phyloP scores from a whole-genome alignment of 2,888 invertebrate species.

The Tetragonula carbonaria region DNA sequence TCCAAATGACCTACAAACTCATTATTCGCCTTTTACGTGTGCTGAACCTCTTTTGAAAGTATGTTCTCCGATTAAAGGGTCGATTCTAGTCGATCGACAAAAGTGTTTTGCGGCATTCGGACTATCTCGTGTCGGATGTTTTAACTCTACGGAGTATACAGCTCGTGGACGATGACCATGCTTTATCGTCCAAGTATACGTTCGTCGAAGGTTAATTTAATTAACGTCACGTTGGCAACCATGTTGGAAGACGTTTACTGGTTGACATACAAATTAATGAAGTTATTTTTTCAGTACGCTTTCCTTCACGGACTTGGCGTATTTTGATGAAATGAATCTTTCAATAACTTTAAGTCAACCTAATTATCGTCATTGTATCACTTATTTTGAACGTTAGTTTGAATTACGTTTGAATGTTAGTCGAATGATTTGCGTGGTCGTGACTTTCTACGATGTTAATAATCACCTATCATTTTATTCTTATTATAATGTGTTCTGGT shows the following conservation, averaged over 20 bases:
- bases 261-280: background rate
- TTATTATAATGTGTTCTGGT: conserved; percentile 56
- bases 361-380: background rate
- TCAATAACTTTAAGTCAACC: background rate
- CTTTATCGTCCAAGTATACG: background rate
- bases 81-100: conserved; percentile 82
- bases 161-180: background rate
- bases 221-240: background rate
- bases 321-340: background rate
- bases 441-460: conserved; percentile 4
- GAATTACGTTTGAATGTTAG: background rate
- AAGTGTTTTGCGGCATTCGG: conserved; percentile 79
- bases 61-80: conserved; percentile 74
- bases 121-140: conserved; percentile 27
- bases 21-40: conserved; percentile 51
- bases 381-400: background rate
- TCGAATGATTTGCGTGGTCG: background rate
- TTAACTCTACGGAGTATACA: conserved; percentile 11
- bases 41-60: conserved; percentile 55
- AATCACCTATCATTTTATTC: conserved; percentile 43
- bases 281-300: background rate
- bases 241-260: background rate
- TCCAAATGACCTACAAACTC: conserved; percentile 71
- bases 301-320: background rate
- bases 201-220: background rate